Conservation (phyloP, 1,140 invertebrate species). For the Arctopsyche grandis region DNA sequence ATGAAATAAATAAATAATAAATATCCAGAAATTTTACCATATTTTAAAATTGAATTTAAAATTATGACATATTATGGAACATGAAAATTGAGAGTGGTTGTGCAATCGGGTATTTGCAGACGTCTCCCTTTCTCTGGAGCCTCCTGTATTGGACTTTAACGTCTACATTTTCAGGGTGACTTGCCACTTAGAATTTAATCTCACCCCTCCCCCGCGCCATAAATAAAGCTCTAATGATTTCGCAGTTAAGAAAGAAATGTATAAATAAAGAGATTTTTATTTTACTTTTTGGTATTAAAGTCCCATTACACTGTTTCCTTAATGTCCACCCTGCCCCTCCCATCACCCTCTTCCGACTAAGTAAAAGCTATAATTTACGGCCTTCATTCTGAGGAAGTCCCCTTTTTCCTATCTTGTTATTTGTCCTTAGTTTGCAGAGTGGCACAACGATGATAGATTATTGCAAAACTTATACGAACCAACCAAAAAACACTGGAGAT, state of each 20-base stretch:
- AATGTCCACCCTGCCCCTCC: background rate
- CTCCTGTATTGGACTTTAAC: no score
- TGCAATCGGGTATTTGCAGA: no score
- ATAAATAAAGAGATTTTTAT: conserved; percentile 6
- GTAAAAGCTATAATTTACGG: background rate
- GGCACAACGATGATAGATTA: no score
- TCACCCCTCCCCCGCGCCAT: background rate
- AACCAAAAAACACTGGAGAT: no score
- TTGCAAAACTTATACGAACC: no score
- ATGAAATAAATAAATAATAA: no score
- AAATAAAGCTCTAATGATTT: conserved; percentile 8
- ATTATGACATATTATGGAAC: no score
- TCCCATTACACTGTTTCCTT: background rate
- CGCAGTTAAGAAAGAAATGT: background rate
- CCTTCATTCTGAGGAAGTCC: background rate
- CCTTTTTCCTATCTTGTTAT: background rate
- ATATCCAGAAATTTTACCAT: no score
- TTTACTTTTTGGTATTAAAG: conserved; percentile 2
- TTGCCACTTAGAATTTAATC: background rate
- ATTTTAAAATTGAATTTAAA: no score
- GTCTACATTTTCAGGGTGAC: background rate
- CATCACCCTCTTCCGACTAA: background rate
- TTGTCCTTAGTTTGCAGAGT: background rate
- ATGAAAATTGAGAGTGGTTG: no score
- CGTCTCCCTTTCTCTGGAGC: no score